Percentiles rank a stretch among this genome's conserved stretches.
These are phyloP conservation scores for Laspeyria flexula DNA, from an alignment of 2,888 invertebrate species.

Conservation along the genomic window DNA sequence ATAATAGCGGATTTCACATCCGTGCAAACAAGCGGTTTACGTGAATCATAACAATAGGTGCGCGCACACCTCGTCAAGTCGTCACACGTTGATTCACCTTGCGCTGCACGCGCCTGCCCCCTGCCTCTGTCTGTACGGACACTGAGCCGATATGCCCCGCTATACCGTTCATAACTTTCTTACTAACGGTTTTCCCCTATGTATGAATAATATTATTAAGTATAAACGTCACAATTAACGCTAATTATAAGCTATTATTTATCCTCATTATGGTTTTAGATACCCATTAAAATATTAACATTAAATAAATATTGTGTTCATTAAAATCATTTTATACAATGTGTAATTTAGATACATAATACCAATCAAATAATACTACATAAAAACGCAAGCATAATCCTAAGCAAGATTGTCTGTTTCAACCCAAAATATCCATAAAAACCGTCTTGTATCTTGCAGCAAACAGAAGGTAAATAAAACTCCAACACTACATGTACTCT, in stretches of 20 bases:
- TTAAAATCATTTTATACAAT: background rate
- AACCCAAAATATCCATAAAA: too few relatives aligned
- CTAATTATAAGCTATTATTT: conserved; percentile 28
- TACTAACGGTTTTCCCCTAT: conserved; percentile 68
- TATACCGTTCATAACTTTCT: conserved; percentile 48
- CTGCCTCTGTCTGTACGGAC: conserved; percentile 27
- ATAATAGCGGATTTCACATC: conserved; percentile 85
- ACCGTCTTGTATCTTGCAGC: too few relatives aligned
- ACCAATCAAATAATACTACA: too few relatives aligned
- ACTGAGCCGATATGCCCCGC: conserved; percentile 16
- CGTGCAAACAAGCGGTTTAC: conserved; percentile 80
- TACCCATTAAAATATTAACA: background rate
- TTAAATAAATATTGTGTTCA: background rate
- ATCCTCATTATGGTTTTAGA: conserved; percentile 24
- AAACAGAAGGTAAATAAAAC: too few relatives aligned
- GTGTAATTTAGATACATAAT: background rate
- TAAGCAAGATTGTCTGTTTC: too few relatives aligned
- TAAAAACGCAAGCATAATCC: too few relatives aligned
- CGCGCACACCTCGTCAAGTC: conserved; percentile 39
- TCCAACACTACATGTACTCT: too few relatives aligned
- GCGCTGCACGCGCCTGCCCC: conserved; percentile 36
- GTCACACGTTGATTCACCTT: conserved; percentile 72
- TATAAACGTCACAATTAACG: conserved; percentile 50
- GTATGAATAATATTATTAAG: conserved; percentile 57
- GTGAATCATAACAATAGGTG: conserved; percentile 76